Conservation (phyloP, 2,797 vertebrate genomes). For the Centroberyx gerrardi region DNA sequence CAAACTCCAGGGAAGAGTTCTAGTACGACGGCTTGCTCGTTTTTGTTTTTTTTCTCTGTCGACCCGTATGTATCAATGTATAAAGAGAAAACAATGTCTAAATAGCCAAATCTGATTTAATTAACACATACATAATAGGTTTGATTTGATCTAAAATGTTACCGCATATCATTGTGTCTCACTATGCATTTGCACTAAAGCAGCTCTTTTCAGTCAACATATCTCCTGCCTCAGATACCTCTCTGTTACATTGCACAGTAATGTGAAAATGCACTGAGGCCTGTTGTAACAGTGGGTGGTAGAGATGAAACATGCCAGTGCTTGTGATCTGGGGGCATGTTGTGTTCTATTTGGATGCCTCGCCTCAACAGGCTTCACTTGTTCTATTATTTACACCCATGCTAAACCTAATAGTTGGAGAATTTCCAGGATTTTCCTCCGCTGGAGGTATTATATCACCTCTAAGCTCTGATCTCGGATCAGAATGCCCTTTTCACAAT, state of each 20-base stretch:
- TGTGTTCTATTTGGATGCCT: slow-evolving; percentile 65
- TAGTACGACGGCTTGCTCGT: no score
- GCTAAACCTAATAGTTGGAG: slow-evolving; percentile 40
- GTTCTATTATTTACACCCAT: slow-evolving; percentile 65
- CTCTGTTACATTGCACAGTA: slow-evolving; percentile 28
- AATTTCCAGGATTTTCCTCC: slow-evolving; percentile 26
- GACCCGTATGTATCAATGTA: neutral
- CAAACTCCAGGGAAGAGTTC: neutral
- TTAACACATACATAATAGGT: neutral
- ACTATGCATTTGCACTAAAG: neutral
- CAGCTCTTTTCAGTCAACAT: neutral
- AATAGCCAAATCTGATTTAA: neutral
- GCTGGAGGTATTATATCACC: slow-evolving; percentile 24
- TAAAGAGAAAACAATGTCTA: neutral
- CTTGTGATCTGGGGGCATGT: slow-evolving; percentile 56
- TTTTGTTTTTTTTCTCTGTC: neutral
- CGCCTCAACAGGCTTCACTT: slow-evolving; percentile 55
- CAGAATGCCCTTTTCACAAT: slow-evolving; percentile 2
- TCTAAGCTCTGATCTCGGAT: slow-evolving; percentile 6
- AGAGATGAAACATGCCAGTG: slow-evolving; percentile 47
- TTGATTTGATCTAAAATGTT: neutral
- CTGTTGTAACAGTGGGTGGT: slow-evolving; percentile 26
- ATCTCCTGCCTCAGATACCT: neutral
- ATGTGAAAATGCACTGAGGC: slow-evolving; percentile 42
- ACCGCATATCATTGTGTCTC: neutral